A percentile compares a stretch with the other conserved stretches of the same genome.
Evolutionary conservation across 2,888 invertebrate species (phyloP).

Genomic region (Catocala nupta): DNA sequence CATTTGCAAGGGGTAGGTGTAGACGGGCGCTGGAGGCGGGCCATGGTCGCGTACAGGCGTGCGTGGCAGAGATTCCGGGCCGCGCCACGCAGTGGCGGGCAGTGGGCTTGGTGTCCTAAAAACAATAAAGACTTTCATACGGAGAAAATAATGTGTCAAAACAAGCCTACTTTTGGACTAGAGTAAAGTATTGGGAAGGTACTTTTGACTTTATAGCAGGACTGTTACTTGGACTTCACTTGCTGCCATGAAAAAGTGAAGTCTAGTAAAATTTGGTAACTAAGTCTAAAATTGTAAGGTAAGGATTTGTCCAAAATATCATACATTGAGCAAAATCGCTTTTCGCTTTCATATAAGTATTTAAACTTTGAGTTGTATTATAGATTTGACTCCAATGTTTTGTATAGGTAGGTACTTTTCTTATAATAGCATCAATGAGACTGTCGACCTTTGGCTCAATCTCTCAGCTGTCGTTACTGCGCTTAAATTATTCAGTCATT

Average conservation of each 20-base stretch:
- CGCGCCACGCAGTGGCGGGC: conserved; percentile 76
- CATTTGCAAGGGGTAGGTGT: conserved; percentile 76
- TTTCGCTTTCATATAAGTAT: background rate
- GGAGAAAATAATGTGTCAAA: no score
- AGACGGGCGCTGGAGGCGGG: conserved; percentile 51
- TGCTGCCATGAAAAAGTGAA: no score
- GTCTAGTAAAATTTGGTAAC: no score
- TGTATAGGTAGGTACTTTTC: conserved; percentile 36
- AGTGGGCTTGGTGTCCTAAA: conserved; percentile 85
- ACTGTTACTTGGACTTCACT: no score
- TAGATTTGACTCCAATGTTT: conserved; percentile 27
- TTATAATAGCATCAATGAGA: conserved; percentile 49
- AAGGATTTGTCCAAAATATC: no score
- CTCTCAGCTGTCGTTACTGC: conserved; percentile 29
- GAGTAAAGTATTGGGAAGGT: no score
- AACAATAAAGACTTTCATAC: background rate
- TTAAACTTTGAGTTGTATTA: conserved; percentile 10
- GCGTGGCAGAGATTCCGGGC: conserved; percentile 86
- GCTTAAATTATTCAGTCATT: conserved; percentile 24
- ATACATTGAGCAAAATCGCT: no score
- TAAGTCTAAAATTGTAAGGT: no score
- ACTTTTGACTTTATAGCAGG: no score
- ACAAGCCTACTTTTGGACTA: no score
- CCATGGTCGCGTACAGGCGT: conserved; percentile 65
- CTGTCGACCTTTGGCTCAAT: conserved; percentile 45